Evolutionary conservation across 2,797 vertebrate species (phyloP), one percentile per base, ranked within the genome.

Genomic region (Apodemus agrarius): DNA sequence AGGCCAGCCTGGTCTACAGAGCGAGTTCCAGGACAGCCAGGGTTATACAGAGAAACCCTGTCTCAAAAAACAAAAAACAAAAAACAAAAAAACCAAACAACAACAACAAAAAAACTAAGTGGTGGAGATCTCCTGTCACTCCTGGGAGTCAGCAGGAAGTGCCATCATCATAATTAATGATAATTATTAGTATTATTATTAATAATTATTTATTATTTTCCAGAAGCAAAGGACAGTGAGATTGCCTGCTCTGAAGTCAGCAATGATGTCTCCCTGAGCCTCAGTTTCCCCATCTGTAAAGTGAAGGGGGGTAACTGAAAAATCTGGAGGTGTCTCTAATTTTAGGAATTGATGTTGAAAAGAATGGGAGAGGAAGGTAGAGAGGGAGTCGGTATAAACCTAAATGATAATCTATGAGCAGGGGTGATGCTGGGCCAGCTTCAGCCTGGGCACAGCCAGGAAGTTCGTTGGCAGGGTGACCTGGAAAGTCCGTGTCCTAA

Each of bases 281-380:
- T 94, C 49, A 13, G 72, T 91, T 89, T 96, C 90, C 59, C 84
- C 74, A 69, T 29, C 54, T 79, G 46, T 94, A 90, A 82, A 69
- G 46, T 34, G 54, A 72, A 43, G 43, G 22, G 81, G 5, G 49
- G n/a, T 91, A 43, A 34, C 12, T 87, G 57, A 37, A 29, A 69
- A 43, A 61, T 37, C 76, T 79, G 54, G n/a, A 84, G 79, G 54
- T 67, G 69, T 69, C 34, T 92, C 87, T 95, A 81, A 34, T 49
- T 91, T 67, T 69, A 78, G 49, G 61, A 79, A 76, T 54, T 54
- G n/a, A 34, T 46, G 37, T 37, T 83, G 72, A 46, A 31, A 80
- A 91, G 76, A 92, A 65, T 78, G 63, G 57, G 57, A 59, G 29
- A 72, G n/a, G 46, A 72, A 40, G 46, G 31, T 13, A 61, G 57